Conservation (phyloP, 2,888 invertebrate species). For the Griposia aprilina region DNA sequence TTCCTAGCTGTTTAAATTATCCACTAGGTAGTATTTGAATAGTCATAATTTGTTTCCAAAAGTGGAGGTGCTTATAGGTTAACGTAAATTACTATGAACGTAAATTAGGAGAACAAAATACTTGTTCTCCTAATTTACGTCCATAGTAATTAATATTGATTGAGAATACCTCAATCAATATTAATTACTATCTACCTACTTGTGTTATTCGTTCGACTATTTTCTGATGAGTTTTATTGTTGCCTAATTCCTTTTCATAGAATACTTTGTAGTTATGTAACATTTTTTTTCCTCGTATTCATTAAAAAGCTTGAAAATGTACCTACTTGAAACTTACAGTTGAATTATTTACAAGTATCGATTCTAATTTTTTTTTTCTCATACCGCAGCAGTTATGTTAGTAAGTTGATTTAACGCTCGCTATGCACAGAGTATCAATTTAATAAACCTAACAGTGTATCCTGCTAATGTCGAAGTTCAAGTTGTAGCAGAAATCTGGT, state of each 20-base stretch:
- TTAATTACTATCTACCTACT: conserved; percentile 9
- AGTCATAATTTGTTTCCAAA: not conserved
- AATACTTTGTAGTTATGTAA: conserved; percentile 31
- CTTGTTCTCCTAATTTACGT: too few relatives aligned
- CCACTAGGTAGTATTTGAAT: not conserved
- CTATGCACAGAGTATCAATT: conserved; percentile 16
- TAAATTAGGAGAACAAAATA: conserved; percentile 9
- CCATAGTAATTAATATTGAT: too few relatives aligned
- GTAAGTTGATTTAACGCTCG: not conserved
- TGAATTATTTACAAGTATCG: conserved; percentile 18
- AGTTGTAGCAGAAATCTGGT: conserved; percentile 55
- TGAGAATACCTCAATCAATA: conserved; percentile 8
- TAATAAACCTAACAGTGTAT: conserved; percentile 15
- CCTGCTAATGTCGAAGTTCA: conserved; percentile 50
- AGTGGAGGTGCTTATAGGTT: not conserved
- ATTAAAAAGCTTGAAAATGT: conserved; percentile 16
- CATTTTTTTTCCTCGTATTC: conserved; percentile 32
- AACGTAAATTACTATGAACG: not conserved
- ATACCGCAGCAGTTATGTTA: not conserved
- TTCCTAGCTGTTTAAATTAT: not conserved
- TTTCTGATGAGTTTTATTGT: conserved; percentile 22
- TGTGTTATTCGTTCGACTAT: conserved; percentile 8
- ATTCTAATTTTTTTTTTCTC: conserved; percentile 4
- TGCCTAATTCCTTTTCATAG: conserved; percentile 12
- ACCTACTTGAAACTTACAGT: not conserved